Percentiles rank a stretch among this genome's conserved stretches.
These are phyloP conservation scores for Coregonus suidteri DNA, from an alignment of 2,797 vertebrate genomes.

Conservation along the genomic window DNA sequence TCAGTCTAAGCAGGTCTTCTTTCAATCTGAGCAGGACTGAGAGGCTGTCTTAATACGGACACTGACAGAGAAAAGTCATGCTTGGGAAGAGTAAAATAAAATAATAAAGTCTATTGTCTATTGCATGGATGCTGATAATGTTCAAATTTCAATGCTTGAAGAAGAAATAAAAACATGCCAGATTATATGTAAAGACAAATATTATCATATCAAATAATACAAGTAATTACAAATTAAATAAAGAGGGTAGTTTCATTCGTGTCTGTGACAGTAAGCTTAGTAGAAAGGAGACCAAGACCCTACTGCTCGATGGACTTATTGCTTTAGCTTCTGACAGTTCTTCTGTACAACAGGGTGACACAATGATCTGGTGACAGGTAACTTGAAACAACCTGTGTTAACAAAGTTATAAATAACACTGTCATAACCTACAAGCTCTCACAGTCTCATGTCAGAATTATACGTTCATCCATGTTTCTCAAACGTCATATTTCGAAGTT, in stretches of 20 bases:
- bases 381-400: slow-evolving; percentile 2
- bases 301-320: slow-evolving; percentile 68
- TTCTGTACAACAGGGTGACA: not conserved
- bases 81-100: slow-evolving; percentile 15
- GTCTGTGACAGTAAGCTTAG: not conserved
- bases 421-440: too few species aligned
- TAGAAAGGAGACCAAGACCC: not conserved
- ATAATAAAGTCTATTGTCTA: slow-evolving; percentile 1
- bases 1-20: not conserved
- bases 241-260: not conserved
- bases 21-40: not conserved
- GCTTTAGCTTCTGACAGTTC: slow-evolving; percentile 69
- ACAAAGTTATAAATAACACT: not conserved
- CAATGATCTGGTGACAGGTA: not conserved
- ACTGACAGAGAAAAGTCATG: slow-evolving; percentile 34
- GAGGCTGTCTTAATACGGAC: not conserved
- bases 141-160: not conserved
- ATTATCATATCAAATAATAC: not conserved
- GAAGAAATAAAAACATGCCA: slow-evolving; percentile 16
- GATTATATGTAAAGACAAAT: not conserved
- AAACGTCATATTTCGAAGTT: too few species aligned
- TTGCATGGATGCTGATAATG: slow-evolving; percentile 14
- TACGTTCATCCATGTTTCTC: too few species aligned
- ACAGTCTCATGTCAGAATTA: too few species aligned
- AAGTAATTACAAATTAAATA: not conserved